A percentile compares a stretch with the other conserved stretches of the same genome.
Conservation (phyloP, 2,888 invertebrate species). For the Dione vanillae region DNA sequence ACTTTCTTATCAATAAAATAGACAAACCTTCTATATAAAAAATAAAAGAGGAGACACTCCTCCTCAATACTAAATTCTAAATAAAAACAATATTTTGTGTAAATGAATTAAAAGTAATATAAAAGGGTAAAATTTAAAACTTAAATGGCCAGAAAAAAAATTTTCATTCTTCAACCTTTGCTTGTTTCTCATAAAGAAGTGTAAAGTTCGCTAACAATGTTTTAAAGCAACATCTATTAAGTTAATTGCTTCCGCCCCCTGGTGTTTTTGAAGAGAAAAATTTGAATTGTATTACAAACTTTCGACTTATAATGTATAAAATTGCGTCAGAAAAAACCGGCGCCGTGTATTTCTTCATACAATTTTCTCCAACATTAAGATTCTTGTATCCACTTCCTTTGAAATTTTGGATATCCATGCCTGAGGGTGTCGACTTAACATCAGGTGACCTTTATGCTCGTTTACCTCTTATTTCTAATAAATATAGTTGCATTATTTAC, state of each 20-base stretch:
- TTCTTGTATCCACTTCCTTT: too few relatives aligned
- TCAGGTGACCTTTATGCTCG: too few relatives aligned
- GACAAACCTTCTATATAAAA: too few relatives aligned
- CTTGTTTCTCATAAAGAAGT: slow-evolving; percentile 30
- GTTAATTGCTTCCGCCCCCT: slow-evolving; percentile 39
- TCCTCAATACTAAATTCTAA: neutral
- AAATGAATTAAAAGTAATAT: neutral
- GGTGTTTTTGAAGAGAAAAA: slow-evolving; percentile 37
- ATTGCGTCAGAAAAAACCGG: too few relatives aligned
- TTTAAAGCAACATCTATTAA: slow-evolving; percentile 40
- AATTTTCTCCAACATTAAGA: neutral
- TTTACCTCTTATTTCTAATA: too few relatives aligned
- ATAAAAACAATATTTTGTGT: neutral
- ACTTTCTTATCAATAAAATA: too few relatives aligned
- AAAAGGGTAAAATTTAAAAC: too few relatives aligned
- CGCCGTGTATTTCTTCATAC: too few relatives aligned
- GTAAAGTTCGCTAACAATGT: slow-evolving; percentile 39
- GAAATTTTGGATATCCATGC: too few relatives aligned
- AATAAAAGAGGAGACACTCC: neutral
- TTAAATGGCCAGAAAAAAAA: too few relatives aligned
- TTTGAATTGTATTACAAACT: slow-evolving; percentile 24
- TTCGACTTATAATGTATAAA: slow-evolving; percentile 9
- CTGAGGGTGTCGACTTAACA: too few relatives aligned
- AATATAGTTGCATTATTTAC: too few relatives aligned
- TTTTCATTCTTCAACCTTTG: slow-evolving; percentile 11